Evolutionary conservation across 2,888 invertebrate genomes (phyloP), one percentile per base, ranked within the genome.

Genomic region (Tetheella fluctuosa): DNA sequence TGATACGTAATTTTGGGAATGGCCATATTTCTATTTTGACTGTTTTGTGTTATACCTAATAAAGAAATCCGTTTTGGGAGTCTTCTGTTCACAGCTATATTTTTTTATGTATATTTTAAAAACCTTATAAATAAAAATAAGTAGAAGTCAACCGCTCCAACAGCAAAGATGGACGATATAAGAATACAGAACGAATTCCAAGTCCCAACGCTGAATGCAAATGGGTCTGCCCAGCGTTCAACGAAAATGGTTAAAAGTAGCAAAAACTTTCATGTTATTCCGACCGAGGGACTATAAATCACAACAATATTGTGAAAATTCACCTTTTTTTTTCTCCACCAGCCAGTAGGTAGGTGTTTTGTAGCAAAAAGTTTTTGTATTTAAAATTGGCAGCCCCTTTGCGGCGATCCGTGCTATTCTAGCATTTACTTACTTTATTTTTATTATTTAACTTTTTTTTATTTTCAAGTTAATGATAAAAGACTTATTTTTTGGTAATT

Each of bases 281-380:
- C 70, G 61, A 62, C 61, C 70, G 60, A 70, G 76, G 68, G 64
- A 75, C 78, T 65, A 85, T 86, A 86, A 86, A 86, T 87, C 84
- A 84, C 74, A 74, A 72, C 77, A 80, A 81, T 85, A 84, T 83
- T 86, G 83, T 84, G 77, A 76, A 81, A 83, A 82, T 80, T 79
- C 72, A 79, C 78, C 76, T 78, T 79, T 68, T 74, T n/a, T 71
- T 73, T 64, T 62, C 64, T 54, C 55, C 54, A 59, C 54, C 56
- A 59, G 54, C 61, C 54, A 59, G 65, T 42, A 56, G 58, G 67
- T 67, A 62, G 68, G 69, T 64, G 59, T 68, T 64, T 69, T 59
- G 62, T 42, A 17, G 42, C 63, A 68, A 75, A 76, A 79, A 85
- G 74, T 82, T 83, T 81, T 74, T 76, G 68, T 79, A 79, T 81